Evolutionary conservation across 2,113 vertebrate species (phyloP), one percentile per base, ranked within the genome.

Genomic region (Nesogale talazaci): DNA sequence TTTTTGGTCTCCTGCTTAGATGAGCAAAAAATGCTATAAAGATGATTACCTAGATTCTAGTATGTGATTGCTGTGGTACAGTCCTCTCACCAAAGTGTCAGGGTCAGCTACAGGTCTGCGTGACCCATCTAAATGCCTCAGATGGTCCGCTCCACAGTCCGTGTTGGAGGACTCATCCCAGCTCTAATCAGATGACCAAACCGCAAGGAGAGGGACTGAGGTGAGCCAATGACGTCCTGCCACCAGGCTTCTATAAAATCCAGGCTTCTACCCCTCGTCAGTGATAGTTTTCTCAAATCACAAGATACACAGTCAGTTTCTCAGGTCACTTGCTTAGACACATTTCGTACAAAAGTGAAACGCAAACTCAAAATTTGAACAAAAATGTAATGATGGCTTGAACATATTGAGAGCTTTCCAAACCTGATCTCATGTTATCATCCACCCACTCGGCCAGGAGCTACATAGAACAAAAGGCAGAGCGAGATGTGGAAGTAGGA

Each of bases 21-120:
- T 79, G 42, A 89, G 94, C 46, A 89, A 84, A 83, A 93, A 56
- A 31, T 63, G 17, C 70, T 95, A 61, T 46, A 69, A 27, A 85
- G 63, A 84, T 95, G 94, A 95, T 78, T 92, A 90, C 95, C 36
- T 81, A 84, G 63, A 94, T 40, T 52, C 11, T 65, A 80, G n/a
- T 5, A 84, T 94, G 52, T 94, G 65, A 93, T 88, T 96, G 61
- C 75, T 65, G 22, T 80, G 42, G 65, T 20, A 25, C 11, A 52
- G 25, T 91, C 91, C 74, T 83, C 86, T 63, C 82, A 86, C 59
- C 74, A 67, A 9, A 52, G 14, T 52, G 46, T 52, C 46, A 52
- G 46, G 46, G 46, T 52, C 46, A 52, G 46, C 46, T 52, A 6
- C 9, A 11, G 46, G 46, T 52, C 46, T 52, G 46, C 5, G 46